A percentile compares a stretch with the other conserved stretches of the same genome.
Evolutionary conservation across 2,888 invertebrate genomes (phyloP).

Genomic region (Lomographa bimaculata): DNA sequence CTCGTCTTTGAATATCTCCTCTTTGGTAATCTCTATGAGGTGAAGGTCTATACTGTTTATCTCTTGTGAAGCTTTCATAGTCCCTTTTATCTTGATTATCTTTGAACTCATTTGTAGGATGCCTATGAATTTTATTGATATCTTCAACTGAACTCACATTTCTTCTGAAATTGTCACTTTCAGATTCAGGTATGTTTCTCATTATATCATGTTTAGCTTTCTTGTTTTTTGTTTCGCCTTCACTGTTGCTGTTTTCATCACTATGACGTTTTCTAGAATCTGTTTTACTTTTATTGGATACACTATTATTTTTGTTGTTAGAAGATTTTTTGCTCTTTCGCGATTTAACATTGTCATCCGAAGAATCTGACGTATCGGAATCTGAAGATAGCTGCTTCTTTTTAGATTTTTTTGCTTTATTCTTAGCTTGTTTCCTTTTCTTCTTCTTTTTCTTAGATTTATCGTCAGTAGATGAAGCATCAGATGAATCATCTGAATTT

Average conservation of each 20-base stretch:
- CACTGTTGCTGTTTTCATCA: conserved; percentile 34
- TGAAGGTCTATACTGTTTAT: conserved; percentile 2
- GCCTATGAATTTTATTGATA: background rate
- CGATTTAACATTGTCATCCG: conserved; percentile 32
- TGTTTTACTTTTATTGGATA: conserved; percentile 14
- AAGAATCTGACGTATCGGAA: conserved; percentile 15
- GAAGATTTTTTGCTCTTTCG: conserved; percentile 11
- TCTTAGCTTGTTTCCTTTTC: conserved; percentile 50
- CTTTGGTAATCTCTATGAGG: conserved; percentile 1
- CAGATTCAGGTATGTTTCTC: conserved; percentile 4
- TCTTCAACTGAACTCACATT: background rate
- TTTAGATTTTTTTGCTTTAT: conserved; percentile 36
- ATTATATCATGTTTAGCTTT: conserved; percentile 40
- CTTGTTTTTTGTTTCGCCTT: conserved; percentile 36
- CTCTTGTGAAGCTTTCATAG: background rate
- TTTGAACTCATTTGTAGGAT: background rate
- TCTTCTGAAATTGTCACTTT: background rate
- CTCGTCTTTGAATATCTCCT: background rate
- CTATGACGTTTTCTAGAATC: conserved; percentile 41
- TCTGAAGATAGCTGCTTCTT: conserved; percentile 37
- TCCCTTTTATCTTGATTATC: background rate
- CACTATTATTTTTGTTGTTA: conserved; percentile 11
- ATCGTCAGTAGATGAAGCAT: conserved; percentile 47
- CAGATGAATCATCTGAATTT: conserved; percentile 60
- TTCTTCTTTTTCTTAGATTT: conserved; percentile 45